Conservation (phyloP, 2,797 vertebrate species). For the Uromys caudimaculatus region DNA sequence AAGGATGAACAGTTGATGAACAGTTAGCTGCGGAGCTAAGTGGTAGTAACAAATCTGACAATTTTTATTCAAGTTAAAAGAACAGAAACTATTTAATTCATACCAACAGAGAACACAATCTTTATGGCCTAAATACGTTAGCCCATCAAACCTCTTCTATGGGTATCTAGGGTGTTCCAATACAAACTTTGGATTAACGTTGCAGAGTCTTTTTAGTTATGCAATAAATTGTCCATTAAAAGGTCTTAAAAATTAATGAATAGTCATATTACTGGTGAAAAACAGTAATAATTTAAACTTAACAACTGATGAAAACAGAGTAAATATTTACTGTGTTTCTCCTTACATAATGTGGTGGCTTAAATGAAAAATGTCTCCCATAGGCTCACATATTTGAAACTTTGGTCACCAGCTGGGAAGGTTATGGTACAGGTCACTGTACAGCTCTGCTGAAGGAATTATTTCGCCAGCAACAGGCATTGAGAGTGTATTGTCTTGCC, state of each 20-base stretch:
- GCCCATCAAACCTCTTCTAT: slow-evolving; percentile 42
- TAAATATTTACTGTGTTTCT: slow-evolving; percentile 8
- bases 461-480: background rate
- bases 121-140: slow-evolving; percentile 40
- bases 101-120: slow-evolving; percentile 42
- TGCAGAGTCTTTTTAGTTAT: background rate
- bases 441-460: background rate
- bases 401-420: background rate
- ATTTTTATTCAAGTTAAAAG: slow-evolving; percentile 53
- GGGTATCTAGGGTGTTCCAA: background rate
- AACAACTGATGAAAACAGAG: slow-evolving; percentile 34
- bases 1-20: background rate
- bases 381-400: background rate
- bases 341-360: background rate
- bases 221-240: background rate
- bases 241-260: background rate
- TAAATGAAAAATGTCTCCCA: background rate
- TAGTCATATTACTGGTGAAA: background rate
- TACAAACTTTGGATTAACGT: slow-evolving; percentile 43
- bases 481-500: background rate
- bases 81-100: slow-evolving; percentile 30
- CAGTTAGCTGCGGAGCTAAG: slow-evolving; percentile 10
- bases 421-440: background rate
- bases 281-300: slow-evolving; percentile 41
- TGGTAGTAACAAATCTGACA: slow-evolving; percentile 21